phyloP scores from a whole-genome alignment of 2,797 vertebrate genomes.

The Karalla daura region DNA sequence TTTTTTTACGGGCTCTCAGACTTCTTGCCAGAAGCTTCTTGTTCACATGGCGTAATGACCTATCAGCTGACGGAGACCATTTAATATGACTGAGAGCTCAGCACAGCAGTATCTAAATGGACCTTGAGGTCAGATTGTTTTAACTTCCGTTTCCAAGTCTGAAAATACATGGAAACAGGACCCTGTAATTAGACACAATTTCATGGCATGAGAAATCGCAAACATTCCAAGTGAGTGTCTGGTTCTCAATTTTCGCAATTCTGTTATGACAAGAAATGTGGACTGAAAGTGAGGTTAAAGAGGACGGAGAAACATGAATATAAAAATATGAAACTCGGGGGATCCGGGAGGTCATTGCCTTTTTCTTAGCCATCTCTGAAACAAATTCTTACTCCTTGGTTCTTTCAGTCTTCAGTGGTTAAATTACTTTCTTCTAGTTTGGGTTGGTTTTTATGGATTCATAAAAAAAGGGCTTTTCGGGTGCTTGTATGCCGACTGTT shows the following conservation, averaged over 20 bases:
- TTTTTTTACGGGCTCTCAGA: background rate
- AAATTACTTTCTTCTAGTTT: too few species aligned
- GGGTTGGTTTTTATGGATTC: too few species aligned
- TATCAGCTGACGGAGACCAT: background rate
- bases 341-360: too few species aligned
- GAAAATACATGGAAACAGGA: background rate
- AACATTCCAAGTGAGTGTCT: background rate
- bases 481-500: background rate
- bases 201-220: background rate
- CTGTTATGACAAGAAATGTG: background rate
- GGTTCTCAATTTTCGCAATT: background rate
- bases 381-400: too few species aligned
- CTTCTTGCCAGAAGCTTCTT: background rate
- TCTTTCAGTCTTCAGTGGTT: too few species aligned
- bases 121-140: conserved; percentile 5
- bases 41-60: background rate
- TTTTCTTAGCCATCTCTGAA: too few species aligned
- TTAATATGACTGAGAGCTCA: background rate
- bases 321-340: too few species aligned
- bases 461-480: too few species aligned
- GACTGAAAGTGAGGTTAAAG: background rate
- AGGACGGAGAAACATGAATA: background rate
- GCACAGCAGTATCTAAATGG: background rate
- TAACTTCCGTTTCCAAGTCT: conserved; percentile 13
- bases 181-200: background rate